A percentile compares a stretch with the other conserved stretches of the same genome.
Conservation (phyloP, 2,797 vertebrate species). For the Chlorospingus semifuscus region DNA sequence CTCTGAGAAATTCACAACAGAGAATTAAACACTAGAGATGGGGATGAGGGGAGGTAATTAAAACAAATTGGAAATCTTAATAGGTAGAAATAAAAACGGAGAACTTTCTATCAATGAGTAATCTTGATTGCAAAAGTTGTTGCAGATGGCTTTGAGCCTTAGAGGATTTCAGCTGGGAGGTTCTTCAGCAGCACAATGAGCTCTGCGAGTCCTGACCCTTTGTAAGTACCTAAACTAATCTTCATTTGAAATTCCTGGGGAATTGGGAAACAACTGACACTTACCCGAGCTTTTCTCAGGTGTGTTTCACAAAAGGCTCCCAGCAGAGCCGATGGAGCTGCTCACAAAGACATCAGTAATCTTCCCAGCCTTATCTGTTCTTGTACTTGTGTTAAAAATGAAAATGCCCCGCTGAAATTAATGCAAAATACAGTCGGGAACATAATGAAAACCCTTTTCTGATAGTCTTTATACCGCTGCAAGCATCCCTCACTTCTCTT, state of each 20-base stretch:
- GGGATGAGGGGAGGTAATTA: neutral
- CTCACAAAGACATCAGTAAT: neutral
- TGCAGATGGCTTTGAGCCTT: conserved; percentile 24
- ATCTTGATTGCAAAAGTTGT: neutral
- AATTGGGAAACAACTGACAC: neutral
- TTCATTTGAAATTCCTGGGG: neutral
- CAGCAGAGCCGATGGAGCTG: neutral
- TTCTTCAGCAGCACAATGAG: neutral
- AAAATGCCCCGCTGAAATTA: conserved; percentile 8
- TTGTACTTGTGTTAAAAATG: conserved; percentile 18
- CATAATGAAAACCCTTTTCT: conserved; percentile 5
- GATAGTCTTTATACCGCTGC: neutral
- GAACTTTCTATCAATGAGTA: neutral
- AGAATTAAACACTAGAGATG: neutral
- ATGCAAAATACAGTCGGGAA: conserved; percentile 26
- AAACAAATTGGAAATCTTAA: conserved; percentile 22
- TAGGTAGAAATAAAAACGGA: neutral
- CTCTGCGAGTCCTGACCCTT: neutral
- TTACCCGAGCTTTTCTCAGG: neutral
- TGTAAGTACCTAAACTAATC: conserved; percentile 7
- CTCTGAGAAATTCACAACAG: neutral
- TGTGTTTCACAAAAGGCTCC: neutral
- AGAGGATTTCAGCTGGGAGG: neutral
- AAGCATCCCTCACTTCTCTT: neutral
- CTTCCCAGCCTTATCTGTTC: conserved; percentile 1